Evolutionary conservation across 2,797 vertebrate species (phyloP), one percentile per base, ranked within the genome.

Genomic region (Sebastiscus tertius): DNA sequence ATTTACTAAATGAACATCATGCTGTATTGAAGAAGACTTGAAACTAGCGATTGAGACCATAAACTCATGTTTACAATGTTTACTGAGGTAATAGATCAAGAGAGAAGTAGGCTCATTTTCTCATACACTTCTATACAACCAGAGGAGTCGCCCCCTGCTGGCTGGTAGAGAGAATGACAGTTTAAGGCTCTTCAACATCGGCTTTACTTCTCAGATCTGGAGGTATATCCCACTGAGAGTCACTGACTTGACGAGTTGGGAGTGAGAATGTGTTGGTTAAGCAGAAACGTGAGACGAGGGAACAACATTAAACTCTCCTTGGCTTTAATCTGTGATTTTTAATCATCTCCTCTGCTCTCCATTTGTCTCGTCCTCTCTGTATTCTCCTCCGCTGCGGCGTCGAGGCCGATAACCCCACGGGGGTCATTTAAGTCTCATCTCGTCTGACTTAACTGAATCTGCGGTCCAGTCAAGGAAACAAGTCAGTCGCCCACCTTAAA

Each of bases 341-440:
- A 60, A 75, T 63, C 33, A 26, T 77, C 31, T 31, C 75, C 60
- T 42, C 46, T 5, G 8, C 74, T 63, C 26, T 55, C 27, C 13
- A 74, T 90, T 87, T 67, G 42, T 85, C 79, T 65, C 33, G 63
- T 69, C 58, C 56, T 31, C 16, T 80, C 52, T 18, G 66, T 18
- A 33, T 73, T 33, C n/a, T 26, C 20, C n/a, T 49, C 54, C 1
- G 36, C 34, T 4, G 54, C 5, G 3, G 42, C 16, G 42, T 64
- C 4, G 11, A 59, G 18, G 24, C 59, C 2, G 16, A 60, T 82
- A 65, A 56, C 54, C 77, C 79, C 89, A 58, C 22, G 6, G 56
- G 73, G 76, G 61, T 89, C 80, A 76, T 88, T 87, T 64, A 46
- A 85, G 72, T 64, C 68, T 83, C 60, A 71, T 79, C 68, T 77